Evolutionary conservation across 2,113 vertebrate genomes (phyloP).

Genomic region (Plecturocebus donacophilus): DNA sequence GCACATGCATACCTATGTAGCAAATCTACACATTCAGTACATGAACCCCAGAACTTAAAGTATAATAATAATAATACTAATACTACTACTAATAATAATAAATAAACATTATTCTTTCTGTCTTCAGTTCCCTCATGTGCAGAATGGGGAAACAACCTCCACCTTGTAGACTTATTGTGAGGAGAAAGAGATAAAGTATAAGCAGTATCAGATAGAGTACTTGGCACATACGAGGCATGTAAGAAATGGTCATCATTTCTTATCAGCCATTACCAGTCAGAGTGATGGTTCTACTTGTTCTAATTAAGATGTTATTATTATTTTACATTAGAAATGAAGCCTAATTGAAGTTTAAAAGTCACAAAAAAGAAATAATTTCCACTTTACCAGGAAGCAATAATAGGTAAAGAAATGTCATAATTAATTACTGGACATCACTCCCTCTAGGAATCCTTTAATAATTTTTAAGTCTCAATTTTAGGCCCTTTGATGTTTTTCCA

Average conservation of each 20-base stretch:
- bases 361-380: not conserved
- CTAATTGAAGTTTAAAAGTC: not conserved
- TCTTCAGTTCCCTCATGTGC: not conserved
- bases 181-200: not conserved
- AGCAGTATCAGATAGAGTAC: not conserved
- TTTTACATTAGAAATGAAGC: not conserved
- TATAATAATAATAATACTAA: too few species aligned
- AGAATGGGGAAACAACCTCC: not conserved
- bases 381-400: constrained; percentile 3
- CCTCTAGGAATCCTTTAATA: not conserved
- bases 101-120: not conserved
- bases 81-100: too few species aligned
- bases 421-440: not conserved
- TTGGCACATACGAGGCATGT: not conserved
- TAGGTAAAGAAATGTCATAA: not conserved
- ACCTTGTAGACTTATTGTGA: not conserved
- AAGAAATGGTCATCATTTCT: not conserved
- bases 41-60: too few species aligned
- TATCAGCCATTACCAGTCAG: not conserved
- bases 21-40: too few species aligned
- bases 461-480: not conserved
- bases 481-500: not conserved
- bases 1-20: too few species aligned
- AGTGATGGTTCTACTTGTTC: not conserved
- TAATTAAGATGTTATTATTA: not conserved